Base-by-base conservation (phyloP, 2,113 vertebrate genomes). In the Meriones unguiculatus region DNA sequence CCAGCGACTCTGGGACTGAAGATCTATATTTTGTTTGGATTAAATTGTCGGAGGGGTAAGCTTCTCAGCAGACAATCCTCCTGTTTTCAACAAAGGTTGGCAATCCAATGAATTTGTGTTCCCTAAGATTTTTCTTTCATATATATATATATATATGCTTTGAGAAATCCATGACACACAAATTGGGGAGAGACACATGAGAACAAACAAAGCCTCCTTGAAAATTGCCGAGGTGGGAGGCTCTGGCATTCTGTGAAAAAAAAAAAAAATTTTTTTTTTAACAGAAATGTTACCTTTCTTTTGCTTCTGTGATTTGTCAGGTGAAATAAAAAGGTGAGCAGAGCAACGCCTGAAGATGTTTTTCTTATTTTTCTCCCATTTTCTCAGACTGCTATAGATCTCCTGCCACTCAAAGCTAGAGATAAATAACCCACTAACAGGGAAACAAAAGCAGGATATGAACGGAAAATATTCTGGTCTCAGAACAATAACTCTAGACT, bases 401-500 rank as follows among this genome's bases (percentile, higher is more conserved):
- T 97, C 97, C 97, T 96, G 77, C 89, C 69, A 72, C 93, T 97
- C 96, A 90, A 91, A 96, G 90, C 64, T 88, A 97, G 91, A 98
- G 98, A 97, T 97, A 94, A 98, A 94, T 97, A 98, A 77, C 96
- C 73, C 89, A 91, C 96, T 78, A 38, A 87, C 73, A 96, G 95
- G 85, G 95, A 97, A 98, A 97, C 91, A 84, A 90, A 97, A 96
- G 41, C 76, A 89, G 93, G 97, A 93, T 98, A 97, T 97, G 97
- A 98, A 97, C 97, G 97, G 96, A 97, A 98, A 98, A 96, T 96
- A 97, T 95, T 97, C 87, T 97, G 96, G 97, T 97, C 97, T 98
- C 98, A 95, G 96, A 97, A 97, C 97, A 98, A 97, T 98, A 98
- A 97, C 98, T 98, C 76, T 73, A 69, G 85, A 93, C 93, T 0